These are phyloP conservation scores for Pedicia rivosa DNA, from an alignment of 2,888 invertebrate species.

Conservation along the genomic window DNA sequence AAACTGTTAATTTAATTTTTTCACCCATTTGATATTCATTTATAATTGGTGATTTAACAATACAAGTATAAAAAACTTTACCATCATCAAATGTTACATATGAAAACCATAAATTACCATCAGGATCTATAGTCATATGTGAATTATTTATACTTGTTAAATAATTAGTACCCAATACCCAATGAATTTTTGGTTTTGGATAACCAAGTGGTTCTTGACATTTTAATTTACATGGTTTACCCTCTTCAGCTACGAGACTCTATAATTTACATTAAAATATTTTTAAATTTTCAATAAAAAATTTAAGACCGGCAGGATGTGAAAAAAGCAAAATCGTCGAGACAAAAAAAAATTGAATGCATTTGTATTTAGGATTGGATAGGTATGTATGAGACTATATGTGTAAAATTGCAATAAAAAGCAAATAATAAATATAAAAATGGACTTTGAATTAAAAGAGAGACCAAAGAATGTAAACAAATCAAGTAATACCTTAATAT, in stretches of 20 bases:
- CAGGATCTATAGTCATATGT: slow-evolving; percentile 88
- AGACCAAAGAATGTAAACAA: too few species aligned
- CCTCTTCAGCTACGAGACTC: slow-evolving; percentile 52
- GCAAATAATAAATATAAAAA: too few species aligned
- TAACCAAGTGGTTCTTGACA: slow-evolving; percentile 93
- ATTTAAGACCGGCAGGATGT: too few species aligned
- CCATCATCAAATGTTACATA: slow-evolving; percentile 66
- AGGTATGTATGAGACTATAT: too few species aligned
- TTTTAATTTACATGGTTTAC: slow-evolving; percentile 71
- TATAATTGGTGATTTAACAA: slow-evolving; percentile 80
- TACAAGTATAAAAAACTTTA: slow-evolving; percentile 65
- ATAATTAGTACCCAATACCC: slow-evolving; percentile 60
- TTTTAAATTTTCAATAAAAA: too few species aligned
- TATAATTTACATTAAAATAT: too few species aligned
- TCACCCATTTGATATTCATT: slow-evolving; percentile 87
- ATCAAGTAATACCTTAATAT: slow-evolving; percentile 30
- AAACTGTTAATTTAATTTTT: slow-evolving; percentile 60
- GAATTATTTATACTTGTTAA: slow-evolving; percentile 83
- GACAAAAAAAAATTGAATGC: too few species aligned
- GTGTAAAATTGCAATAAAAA: too few species aligned
- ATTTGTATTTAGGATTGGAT: too few species aligned
- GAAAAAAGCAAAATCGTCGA: too few species aligned
- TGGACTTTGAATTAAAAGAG: too few species aligned
- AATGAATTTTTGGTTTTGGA: slow-evolving; percentile 89
- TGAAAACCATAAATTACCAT: slow-evolving; percentile 94